Conservation (phyloP, 2,888 invertebrate genomes). For the Chironomus riparius region DNA sequence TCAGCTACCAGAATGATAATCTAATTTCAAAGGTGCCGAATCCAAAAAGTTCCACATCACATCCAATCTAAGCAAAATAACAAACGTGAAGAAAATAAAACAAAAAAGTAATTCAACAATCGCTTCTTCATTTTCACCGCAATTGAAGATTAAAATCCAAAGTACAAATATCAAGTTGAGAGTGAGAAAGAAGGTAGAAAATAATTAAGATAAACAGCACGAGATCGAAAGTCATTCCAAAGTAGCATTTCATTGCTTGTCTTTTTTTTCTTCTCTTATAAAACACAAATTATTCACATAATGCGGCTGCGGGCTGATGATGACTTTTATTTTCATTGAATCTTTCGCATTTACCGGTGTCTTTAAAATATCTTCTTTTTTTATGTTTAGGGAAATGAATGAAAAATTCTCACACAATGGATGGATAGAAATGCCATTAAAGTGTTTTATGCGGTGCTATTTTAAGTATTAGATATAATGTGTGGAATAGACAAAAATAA, state of each 20-base stretch:
- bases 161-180: too few species aligned
- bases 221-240: constrained; percentile 17
- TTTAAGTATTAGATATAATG: background rate
- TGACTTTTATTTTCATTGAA: background rate
- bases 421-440: constrained; percentile 8
- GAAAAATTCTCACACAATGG: constrained; percentile 3
- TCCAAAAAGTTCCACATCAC: too few species aligned
- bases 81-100: too few species aligned
- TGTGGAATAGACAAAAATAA: background rate
- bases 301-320: background rate
- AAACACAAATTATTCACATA: too few species aligned
- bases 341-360: background rate
- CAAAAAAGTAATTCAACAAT: too few species aligned
- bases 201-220: constrained; percentile 26
- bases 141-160: too few species aligned
- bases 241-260: background rate
- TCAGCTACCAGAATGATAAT: too few species aligned
- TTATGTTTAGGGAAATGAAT: background rate
- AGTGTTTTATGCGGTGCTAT: background rate
- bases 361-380: background rate
- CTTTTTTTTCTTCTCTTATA: background rate
- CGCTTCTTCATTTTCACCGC: too few species aligned
- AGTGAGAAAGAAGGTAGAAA: background rate
- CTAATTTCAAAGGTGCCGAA: too few species aligned
- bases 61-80: too few species aligned